These are phyloP conservation scores for Apogon talboti DNA, from an alignment of 2,797 vertebrate genomes.

Conservation along the genomic window DNA sequence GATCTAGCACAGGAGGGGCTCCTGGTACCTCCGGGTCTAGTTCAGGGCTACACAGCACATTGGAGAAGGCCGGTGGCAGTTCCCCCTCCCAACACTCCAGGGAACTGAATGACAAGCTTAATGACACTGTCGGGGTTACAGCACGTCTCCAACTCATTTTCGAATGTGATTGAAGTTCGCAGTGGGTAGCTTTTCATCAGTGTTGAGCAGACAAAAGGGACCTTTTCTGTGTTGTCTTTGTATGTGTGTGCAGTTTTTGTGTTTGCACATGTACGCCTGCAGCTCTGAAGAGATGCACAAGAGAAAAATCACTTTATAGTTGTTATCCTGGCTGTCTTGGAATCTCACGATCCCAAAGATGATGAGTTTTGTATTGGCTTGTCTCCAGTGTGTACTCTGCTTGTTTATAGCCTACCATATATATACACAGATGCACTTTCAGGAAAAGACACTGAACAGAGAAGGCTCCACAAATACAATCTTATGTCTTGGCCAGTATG, in stretches of 20 bases:
- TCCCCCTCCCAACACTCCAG: slow-evolving; percentile 53
- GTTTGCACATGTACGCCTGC: slow-evolving; percentile 51
- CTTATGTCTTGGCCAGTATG: slow-evolving; percentile 49
- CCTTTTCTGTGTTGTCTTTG: slow-evolving; percentile 69
- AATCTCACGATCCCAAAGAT: slow-evolving; percentile 62
- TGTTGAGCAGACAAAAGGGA: slow-evolving; percentile 80
- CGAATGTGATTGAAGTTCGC: slow-evolving; percentile 81
- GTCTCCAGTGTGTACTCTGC: slow-evolving; percentile 63
- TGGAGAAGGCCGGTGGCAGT: slow-evolving; percentile 51
- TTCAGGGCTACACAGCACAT: slow-evolving; percentile 46
- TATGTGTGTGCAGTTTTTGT: slow-evolving; percentile 53
- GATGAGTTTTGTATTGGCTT: slow-evolving; percentile 61
- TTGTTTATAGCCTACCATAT: slow-evolving; percentile 62
- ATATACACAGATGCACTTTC: slow-evolving; percentile 17
- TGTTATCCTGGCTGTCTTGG: slow-evolving; percentile 58
- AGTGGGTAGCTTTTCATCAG: slow-evolving; percentile 83
- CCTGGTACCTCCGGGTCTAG: slow-evolving; percentile 57
- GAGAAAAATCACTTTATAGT: slow-evolving; percentile 63
- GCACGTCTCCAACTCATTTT: slow-evolving; percentile 79
- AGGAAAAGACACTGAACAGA: slow-evolving; percentile 35
- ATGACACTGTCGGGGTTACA: slow-evolving; percentile 77
- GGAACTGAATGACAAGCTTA: slow-evolving; percentile 78
- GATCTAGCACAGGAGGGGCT: slow-evolving; percentile 52
- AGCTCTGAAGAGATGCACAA: slow-evolving; percentile 51
- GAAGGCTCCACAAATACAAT: slow-evolving; percentile 27